Percentiles rank a stretch among this genome's conserved stretches.
Evolutionary conservation across 2,797 vertebrate species (phyloP).

Genomic region (Phoeniculus purpureus): DNA sequence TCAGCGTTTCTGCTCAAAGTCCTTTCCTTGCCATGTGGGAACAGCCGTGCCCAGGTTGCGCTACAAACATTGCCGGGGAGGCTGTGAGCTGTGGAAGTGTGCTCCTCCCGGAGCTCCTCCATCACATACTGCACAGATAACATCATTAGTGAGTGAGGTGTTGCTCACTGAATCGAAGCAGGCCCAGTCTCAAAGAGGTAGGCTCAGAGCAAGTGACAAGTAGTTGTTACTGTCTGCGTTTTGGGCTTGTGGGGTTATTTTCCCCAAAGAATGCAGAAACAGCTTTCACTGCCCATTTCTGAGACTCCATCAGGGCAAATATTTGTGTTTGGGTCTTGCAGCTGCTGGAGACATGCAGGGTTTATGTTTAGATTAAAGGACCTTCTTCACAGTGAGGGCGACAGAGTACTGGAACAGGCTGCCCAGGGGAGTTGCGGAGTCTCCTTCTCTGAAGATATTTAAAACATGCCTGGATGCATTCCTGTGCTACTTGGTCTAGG

Average conservation of each 20-base stretch:
- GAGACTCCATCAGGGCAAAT: neutral
- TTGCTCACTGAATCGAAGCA: neutral
- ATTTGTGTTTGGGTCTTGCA: neutral
- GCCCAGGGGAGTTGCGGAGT: too few species aligned
- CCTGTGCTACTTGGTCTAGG: too few species aligned
- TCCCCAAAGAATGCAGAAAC: neutral
- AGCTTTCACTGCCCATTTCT: neutral
- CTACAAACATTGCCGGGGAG: accelerated
- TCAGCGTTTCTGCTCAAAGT: neutral
- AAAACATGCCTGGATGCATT: too few species aligned
- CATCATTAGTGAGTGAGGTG: neutral
- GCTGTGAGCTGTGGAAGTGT: neutral
- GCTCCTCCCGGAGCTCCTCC: neutral
- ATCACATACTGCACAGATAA: neutral
- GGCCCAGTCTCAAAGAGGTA: neutral
- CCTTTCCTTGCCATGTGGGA: neutral
- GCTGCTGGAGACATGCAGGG: neutral
- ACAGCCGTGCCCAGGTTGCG: accelerated
- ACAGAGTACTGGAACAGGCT: too few species aligned
- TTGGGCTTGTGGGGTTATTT: neutral
- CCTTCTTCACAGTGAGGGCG: too few species aligned
- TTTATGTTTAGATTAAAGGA: neutral
- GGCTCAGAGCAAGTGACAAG: neutral
- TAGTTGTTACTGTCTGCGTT: neutral
- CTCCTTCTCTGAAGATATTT: too few species aligned